These are phyloP conservation scores for Eubasilissa splendida DNA, from an alignment of 2,888 invertebrate species.

Conservation along the genomic window DNA sequence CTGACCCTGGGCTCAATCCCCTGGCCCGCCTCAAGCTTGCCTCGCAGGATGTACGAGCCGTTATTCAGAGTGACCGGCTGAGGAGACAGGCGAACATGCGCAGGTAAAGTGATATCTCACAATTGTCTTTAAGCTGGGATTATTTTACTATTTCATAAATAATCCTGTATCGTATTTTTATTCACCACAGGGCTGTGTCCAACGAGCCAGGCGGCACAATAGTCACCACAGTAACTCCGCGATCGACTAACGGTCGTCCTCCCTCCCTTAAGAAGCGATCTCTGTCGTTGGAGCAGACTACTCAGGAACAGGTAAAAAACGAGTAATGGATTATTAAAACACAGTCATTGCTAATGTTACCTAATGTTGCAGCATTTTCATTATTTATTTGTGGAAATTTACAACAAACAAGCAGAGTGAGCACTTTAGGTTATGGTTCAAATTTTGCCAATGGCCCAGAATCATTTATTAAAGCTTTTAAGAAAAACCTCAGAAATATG, in stretches of 20 bases:
- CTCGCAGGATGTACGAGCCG: slow-evolving; percentile 78
- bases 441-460: too few species aligned
- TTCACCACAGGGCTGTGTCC: slow-evolving; percentile 67
- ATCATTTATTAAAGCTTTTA: too few species aligned
- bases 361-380: neutral
- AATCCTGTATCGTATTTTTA: neutral
- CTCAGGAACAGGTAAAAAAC: slow-evolving; percentile 66
- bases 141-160: too few species aligned
- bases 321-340: too few species aligned
- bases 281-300: slow-evolving; percentile 71
- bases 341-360: neutral
- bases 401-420: too few species aligned
- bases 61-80: slow-evolving; percentile 69
- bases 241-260: slow-evolving; percentile 62
- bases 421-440: too few species aligned
- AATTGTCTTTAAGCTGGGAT: neutral
- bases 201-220: slow-evolving; percentile 69
- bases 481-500: too few species aligned
- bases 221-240: slow-evolving; percentile 64
- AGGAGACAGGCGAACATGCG: slow-evolving; percentile 66
- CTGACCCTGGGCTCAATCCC: slow-evolving; percentile 63
- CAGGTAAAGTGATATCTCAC: slow-evolving; percentile 61
- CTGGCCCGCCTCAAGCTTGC: slow-evolving; percentile 79
- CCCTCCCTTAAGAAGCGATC: slow-evolving; percentile 72
- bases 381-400: neutral